These are phyloP conservation scores for Gorsachius goisagi DNA, from an alignment of 2,113 vertebrate genomes.

Conservation along the genomic window DNA sequence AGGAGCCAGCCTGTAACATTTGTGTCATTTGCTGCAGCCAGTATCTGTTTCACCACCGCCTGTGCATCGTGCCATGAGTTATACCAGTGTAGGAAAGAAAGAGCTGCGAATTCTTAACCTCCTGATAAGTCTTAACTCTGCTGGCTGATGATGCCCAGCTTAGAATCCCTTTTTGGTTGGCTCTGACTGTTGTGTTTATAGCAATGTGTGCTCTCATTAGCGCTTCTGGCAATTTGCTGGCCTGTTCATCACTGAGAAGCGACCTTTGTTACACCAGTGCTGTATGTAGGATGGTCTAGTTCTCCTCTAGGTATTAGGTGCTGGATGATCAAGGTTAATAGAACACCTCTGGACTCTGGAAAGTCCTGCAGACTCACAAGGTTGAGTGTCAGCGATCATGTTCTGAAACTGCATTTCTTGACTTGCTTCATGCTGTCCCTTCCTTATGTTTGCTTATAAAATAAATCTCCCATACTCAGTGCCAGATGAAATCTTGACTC, in stretches of 20 bases:
- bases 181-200: not conserved
- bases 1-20: not conserved
- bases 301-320: not conserved
- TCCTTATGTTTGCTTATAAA: not conserved
- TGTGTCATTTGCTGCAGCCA: not conserved
- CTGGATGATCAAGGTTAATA: not conserved
- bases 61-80: not conserved
- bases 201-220: not conserved
- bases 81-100: not conserved
- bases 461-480: not conserved
- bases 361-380: not conserved
- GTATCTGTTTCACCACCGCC: not conserved
- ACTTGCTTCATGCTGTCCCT: not conserved
- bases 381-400: not conserved
- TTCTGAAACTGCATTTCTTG: not conserved
- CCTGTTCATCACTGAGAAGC: not conserved
- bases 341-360: not conserved
- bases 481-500: not conserved
- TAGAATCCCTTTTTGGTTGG: not conserved
- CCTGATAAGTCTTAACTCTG: not conserved
- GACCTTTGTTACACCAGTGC: not conserved
- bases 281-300: not conserved
- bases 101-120: not conserved
- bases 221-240: not conserved
- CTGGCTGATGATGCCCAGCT: not conserved